Percentiles rank a stretch among this genome's conserved stretches.
Evolutionary conservation across 2,888 invertebrate genomes (phyloP).

Genomic region (Phytoseiulus persimilis): DNA sequence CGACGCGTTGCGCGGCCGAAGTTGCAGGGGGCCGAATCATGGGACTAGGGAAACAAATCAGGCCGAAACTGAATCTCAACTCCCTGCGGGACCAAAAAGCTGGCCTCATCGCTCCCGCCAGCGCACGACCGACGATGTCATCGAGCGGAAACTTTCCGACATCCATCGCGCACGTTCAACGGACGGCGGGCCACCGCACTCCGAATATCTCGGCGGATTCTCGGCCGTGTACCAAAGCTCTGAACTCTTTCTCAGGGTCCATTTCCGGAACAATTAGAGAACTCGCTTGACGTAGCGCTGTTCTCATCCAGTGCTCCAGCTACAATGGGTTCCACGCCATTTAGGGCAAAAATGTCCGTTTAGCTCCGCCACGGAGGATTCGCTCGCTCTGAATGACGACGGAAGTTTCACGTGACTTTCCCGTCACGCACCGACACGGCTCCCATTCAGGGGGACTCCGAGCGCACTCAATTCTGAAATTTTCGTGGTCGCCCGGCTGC

Average conservation of each 20-base stretch:
- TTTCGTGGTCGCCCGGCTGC: neutral
- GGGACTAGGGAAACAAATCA: too few species aligned
- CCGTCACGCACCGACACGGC: neutral
- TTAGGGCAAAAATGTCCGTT: neutral
- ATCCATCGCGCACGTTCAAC: neutral
- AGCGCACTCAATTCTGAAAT: neutral
- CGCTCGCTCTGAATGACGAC: neutral
- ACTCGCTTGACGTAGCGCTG: neutral
- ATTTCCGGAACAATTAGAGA: conserved; percentile 5
- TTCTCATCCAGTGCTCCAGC: neutral
- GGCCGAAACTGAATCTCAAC: too few species aligned
- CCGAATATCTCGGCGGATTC: neutral
- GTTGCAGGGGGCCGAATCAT: too few species aligned
- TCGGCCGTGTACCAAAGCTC: neutral
- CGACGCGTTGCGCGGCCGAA: too few species aligned
- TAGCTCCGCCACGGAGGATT: neutral
- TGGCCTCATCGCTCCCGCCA: neutral
- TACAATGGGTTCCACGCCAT: neutral
- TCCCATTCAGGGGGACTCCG: neutral
- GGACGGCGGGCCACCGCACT: neutral
- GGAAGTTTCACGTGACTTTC: neutral
- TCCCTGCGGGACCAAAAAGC: too few species aligned
- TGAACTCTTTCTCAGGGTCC: neutral
- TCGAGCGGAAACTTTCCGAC: neutral
- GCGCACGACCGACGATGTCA: neutral